A percentile compares a stretch with the other conserved stretches of the same genome.
Evolutionary conservation across 2,113 vertebrate genomes (phyloP).

Genomic region (Hymenochirus boettgeri): DNA sequence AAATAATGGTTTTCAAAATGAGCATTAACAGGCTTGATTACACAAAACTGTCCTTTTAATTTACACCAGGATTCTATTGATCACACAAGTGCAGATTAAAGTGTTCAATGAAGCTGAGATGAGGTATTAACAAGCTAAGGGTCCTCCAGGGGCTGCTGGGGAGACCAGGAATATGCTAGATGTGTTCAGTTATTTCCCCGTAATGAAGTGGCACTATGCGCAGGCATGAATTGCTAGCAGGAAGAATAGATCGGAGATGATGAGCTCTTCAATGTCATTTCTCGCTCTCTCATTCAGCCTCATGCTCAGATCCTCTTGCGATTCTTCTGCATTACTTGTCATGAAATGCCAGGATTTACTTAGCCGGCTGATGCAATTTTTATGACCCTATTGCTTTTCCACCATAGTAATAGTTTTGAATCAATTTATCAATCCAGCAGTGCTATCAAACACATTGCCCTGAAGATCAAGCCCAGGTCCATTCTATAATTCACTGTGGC

Average conservation of each 20-base stretch:
- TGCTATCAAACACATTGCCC: conserved; percentile 96
- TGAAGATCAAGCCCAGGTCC: conserved; percentile 99
- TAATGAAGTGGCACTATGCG: conserved; percentile 99
- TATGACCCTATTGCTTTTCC: conserved; percentile 99
- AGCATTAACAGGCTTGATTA: conserved; percentile 99
- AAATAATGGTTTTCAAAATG: conserved; percentile 99
- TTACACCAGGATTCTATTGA: conserved; percentile 98
- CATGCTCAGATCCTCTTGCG: conserved; percentile 81
- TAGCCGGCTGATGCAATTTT: conserved; percentile 98
- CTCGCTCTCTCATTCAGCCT: conserved; percentile 95
- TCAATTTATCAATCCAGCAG: conserved; percentile 99
- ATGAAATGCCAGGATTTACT: conserved; percentile 97
- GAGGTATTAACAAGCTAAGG: conserved; percentile 99
- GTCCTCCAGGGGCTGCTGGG: conserved; percentile 78
- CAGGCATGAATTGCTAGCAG: conserved; percentile 93
- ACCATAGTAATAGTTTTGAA: conserved; percentile 99
- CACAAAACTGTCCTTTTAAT: conserved; percentile 98
- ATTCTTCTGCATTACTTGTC: conserved; percentile 81
- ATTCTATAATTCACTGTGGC: conserved; percentile 93
- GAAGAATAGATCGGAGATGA: conserved; percentile 99
- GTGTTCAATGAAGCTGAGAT: conserved; percentile 99
- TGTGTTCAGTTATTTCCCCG: conserved; percentile 96
- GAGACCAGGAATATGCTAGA: conserved; percentile 79
- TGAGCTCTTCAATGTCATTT: conserved; percentile 99
- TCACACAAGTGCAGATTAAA: conserved; percentile 99